Evolutionary conservation across 2,797 vertebrate genomes (phyloP).

Genomic region (Okamejei kenojei): DNA sequence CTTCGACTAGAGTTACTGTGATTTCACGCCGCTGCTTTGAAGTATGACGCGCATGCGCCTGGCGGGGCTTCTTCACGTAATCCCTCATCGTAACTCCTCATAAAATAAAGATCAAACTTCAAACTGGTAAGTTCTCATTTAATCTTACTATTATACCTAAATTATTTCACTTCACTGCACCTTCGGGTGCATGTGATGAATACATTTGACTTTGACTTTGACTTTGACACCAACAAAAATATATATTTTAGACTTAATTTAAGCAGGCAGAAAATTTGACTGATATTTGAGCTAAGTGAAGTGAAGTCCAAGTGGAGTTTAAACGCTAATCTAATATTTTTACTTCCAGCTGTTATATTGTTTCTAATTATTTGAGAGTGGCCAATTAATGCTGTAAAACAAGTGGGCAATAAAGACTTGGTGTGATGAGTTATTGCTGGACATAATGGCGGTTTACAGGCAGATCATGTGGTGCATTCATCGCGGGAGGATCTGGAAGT

Average conservation of each 20-base stretch:
- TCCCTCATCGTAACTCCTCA: too few relatives aligned
- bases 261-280: background rate
- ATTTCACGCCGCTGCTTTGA: too few relatives aligned
- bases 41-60: too few relatives aligned
- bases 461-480: background rate
- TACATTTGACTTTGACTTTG: too few relatives aligned
- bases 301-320: background rate
- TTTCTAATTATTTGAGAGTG: background rate
- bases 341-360: background rate
- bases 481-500: background rate
- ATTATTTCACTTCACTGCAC: too few relatives aligned
- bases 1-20: too few relatives aligned
- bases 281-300: background rate
- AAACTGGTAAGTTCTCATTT: too few relatives aligned
- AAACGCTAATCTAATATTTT: background rate
- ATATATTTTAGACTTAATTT: background rate
- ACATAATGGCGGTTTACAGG: background rate
- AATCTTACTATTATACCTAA: too few relatives aligned
- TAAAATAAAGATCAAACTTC: too few relatives aligned
- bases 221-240: too few relatives aligned
- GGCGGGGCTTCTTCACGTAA: too few relatives aligned
- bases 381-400: background rate
- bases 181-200: too few relatives aligned
- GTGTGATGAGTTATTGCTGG: background rate
- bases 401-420: background rate